phyloP scores from a whole-genome alignment of 1,140 invertebrate genomes.

The Ephestia elutella region DNA sequence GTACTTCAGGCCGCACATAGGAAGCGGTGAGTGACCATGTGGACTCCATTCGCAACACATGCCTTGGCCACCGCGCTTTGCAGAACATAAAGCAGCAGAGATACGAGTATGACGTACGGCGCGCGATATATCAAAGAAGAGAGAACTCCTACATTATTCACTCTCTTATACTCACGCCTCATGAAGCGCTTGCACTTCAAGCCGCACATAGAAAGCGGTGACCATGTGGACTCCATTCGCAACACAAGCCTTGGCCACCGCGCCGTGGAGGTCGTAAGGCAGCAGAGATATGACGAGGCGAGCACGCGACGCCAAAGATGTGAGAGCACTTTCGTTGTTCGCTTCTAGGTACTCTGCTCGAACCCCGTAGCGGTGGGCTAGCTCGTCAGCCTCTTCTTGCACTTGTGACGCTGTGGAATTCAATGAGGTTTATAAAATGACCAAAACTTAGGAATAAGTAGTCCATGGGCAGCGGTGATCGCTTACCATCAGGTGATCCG shows the following conservation, averaged over 20 bases:
- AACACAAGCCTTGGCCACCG: conserved; percentile 91
- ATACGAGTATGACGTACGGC: too few species aligned
- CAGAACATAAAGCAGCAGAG: conserved; percentile 92
- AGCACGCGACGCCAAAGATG: conserved; percentile 28
- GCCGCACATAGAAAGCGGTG: conserved; percentile 95
- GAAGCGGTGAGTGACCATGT: conserved; percentile 99
- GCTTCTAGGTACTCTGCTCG: conserved; percentile 86
- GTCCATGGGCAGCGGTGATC: too few species aligned
- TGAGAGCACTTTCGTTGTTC: conserved; percentile 79
- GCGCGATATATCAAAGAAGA: neutral
- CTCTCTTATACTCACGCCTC: conserved; percentile 77
- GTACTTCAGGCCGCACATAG: conserved; percentile 91
- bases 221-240: conserved; percentile 91
- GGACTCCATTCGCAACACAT: conserved; percentile 89
- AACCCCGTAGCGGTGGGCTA: conserved; percentile 87
- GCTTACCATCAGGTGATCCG: too few species aligned
- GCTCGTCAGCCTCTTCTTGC: conserved; percentile 89
- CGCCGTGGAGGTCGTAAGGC: conserved; percentile 92
- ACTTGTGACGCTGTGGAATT: conserved; percentile 83
- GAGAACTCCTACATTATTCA: too few species aligned
- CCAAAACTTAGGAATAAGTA: too few species aligned
- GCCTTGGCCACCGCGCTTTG: conserved; percentile 90
- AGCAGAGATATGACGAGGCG: conserved; percentile 87
- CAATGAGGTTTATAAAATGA: neutral
- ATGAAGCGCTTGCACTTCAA: conserved; percentile 87